These are phyloP conservation scores for Sebastes kiyomatsui DNA, from an alignment of 2,797 vertebrate genomes.

Conservation along the genomic window DNA sequence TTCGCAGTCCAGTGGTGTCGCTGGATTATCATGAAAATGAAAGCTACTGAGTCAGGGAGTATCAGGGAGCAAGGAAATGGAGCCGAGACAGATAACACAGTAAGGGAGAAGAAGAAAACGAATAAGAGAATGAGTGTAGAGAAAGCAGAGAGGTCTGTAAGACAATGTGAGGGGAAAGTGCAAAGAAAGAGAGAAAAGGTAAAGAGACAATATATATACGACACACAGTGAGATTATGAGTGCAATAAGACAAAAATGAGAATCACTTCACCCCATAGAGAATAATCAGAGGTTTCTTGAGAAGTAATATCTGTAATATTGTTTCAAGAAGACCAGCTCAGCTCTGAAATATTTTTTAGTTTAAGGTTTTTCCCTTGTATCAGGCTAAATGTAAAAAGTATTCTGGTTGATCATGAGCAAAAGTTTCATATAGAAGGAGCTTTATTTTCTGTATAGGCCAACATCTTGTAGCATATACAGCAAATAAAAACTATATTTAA, in stretches of 20 bases:
- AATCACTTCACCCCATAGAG: slow-evolving; percentile 76
- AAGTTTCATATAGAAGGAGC: slow-evolving; percentile 34
- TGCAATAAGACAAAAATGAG: slow-evolving; percentile 80
- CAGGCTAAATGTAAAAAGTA: slow-evolving; percentile 27
- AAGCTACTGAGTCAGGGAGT: slow-evolving; percentile 84
- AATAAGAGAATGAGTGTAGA: slow-evolving; percentile 65
- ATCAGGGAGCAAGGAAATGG: slow-evolving; percentile 82
- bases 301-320: slow-evolving; percentile 81
- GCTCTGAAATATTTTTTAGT: slow-evolving; percentile 60
- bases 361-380: slow-evolving; percentile 31
- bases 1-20: slow-evolving; percentile 83
- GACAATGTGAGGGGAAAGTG: slow-evolving; percentile 78
- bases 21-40: slow-evolving; percentile 88
- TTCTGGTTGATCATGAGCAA: slow-evolving; percentile 25
- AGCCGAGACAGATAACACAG: slow-evolving; percentile 83
- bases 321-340: slow-evolving; percentile 70
- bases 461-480: background rate
- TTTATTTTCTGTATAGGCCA: background rate
- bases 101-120: slow-evolving; percentile 70
- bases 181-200: slow-evolving; percentile 72
- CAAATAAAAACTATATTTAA: slow-evolving; percentile 16
- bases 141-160: slow-evolving; percentile 71
- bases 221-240: slow-evolving; percentile 77
- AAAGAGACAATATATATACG: slow-evolving; percentile 83
- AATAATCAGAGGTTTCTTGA: slow-evolving; percentile 79